phyloP scores from a whole-genome alignment of 2,888 invertebrate genomes.

The Cacoxenus indagator region DNA sequence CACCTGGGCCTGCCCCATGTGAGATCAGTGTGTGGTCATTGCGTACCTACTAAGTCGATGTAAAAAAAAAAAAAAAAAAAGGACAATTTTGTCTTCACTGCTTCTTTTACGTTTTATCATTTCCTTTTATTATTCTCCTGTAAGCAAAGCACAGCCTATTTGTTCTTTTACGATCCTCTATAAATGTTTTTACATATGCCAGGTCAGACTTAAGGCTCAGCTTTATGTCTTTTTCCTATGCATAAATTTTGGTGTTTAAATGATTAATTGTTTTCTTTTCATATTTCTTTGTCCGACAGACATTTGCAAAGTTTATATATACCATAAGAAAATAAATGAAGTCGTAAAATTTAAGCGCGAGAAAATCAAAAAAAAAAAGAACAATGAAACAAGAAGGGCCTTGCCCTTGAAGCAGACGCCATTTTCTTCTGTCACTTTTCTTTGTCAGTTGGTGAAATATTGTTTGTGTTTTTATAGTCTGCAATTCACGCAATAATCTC shows the following conservation, averaged over 20 bases:
- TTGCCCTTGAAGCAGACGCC: background rate
- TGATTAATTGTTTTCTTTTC: background rate
- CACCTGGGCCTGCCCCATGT: too few relatives aligned
- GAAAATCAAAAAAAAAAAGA: background rate
- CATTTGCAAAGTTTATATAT: background rate
- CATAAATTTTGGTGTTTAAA: background rate
- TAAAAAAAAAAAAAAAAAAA: too few relatives aligned
- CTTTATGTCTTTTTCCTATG: too few relatives aligned
- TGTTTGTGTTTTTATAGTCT: background rate
- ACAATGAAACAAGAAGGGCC: background rate
- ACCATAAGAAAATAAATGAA: background rate
- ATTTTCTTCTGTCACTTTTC: background rate
- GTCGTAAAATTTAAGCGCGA: background rate
- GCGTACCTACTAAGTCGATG: too few relatives aligned
- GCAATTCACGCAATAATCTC: background rate
- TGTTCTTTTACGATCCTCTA: too few relatives aligned
- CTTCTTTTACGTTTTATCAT: too few relatives aligned
- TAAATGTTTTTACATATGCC: too few relatives aligned
- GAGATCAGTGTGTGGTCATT: too few relatives aligned
- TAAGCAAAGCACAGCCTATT: too few relatives aligned
- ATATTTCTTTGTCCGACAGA: background rate
- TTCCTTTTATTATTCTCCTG: too few relatives aligned
- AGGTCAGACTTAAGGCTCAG: too few relatives aligned
- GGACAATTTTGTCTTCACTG: too few relatives aligned
- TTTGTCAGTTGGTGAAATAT: background rate